A percentile compares a stretch with the other conserved stretches of the same genome.
Conservation (phyloP, 2,797 vertebrate species). For the Potorous gilbertii region DNA sequence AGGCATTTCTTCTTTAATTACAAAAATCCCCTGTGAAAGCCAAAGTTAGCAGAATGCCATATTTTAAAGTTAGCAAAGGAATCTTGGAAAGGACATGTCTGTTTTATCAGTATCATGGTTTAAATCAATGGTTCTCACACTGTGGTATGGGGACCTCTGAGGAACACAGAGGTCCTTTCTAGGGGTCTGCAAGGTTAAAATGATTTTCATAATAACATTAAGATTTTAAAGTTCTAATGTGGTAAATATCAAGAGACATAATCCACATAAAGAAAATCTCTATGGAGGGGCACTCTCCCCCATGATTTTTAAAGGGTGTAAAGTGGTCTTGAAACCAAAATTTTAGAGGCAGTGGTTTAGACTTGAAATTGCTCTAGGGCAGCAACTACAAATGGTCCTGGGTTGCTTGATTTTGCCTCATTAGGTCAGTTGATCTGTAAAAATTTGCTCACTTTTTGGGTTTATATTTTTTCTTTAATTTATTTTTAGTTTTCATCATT, state of each 20-base stretch:
- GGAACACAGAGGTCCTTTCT: not conserved
- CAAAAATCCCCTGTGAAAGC: constrained; percentile 44
- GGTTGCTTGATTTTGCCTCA: not conserved
- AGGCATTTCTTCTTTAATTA: constrained; percentile 77
- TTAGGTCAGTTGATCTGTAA: not conserved
- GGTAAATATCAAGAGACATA: not conserved
- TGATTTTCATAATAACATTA: not conserved
- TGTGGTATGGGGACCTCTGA: not conserved
- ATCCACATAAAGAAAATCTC: not conserved
- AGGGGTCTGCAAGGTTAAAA: not conserved
- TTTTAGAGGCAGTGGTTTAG: not conserved
- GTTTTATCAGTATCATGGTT: constrained; percentile 36
- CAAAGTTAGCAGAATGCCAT: constrained; percentile 66
- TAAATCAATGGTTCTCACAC: not conserved
- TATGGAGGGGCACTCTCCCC: not conserved
- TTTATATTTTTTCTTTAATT: not conserved
- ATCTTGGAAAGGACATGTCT: constrained; percentile 58
- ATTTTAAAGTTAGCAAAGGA: constrained; percentile 48
- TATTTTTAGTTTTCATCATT: too few relatives aligned
- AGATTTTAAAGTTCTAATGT: not conserved
- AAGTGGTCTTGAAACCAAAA: not conserved
- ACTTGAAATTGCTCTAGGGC: not conserved
- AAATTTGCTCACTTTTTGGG: not conserved
- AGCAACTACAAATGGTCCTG: not conserved
- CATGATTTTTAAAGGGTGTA: not conserved